Percentiles rank a stretch among this genome's conserved stretches.
Evolutionary conservation across 2,797 vertebrate genomes (phyloP).

Genomic region (Momotus momota): DNA sequence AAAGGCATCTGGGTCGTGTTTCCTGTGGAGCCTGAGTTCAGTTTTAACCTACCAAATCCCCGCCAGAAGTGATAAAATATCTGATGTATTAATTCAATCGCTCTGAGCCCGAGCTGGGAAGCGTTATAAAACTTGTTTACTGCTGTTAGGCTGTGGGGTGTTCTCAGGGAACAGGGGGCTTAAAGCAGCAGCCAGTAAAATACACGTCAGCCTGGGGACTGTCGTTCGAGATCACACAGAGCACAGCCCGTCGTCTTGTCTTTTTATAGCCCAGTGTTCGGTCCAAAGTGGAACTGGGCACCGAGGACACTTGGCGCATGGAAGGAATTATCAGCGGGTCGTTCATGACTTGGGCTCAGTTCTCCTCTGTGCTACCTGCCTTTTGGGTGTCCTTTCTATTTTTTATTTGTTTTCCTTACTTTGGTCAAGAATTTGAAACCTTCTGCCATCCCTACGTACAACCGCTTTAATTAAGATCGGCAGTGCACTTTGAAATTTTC

Average conservation of each 20-base stretch:
- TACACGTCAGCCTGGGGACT: background rate
- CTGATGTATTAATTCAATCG: background rate
- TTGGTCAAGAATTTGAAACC: background rate
- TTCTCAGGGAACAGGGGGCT: background rate
- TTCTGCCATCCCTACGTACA: background rate
- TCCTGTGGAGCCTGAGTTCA: rapidly evolving
- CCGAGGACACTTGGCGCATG: rapidly evolving
- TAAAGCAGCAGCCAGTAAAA: background rate
- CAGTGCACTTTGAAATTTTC: background rate
- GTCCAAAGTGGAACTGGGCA: rapidly evolving
- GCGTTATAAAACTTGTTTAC: background rate
- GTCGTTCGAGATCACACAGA: rapidly evolving
- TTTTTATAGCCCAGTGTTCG: background rate
- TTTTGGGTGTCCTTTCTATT: background rate
- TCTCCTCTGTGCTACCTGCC: background rate
- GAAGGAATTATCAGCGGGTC: rapidly evolving
- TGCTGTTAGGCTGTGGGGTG: background rate
- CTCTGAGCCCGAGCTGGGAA: background rate
- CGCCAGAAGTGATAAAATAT: background rate
- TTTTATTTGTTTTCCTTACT: background rate
- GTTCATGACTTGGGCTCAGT: rapidly evolving
- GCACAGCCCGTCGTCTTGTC: rapidly evolving
- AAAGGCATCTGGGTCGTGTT: background rate
- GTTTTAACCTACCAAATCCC: background rate
- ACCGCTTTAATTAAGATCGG: background rate